A percentile compares a stretch with the other conserved stretches of the same genome.
These are phyloP conservation scores for Limnephilus lunatus DNA, from an alignment of 2,888 invertebrate genomes.

Conservation along the genomic window DNA sequence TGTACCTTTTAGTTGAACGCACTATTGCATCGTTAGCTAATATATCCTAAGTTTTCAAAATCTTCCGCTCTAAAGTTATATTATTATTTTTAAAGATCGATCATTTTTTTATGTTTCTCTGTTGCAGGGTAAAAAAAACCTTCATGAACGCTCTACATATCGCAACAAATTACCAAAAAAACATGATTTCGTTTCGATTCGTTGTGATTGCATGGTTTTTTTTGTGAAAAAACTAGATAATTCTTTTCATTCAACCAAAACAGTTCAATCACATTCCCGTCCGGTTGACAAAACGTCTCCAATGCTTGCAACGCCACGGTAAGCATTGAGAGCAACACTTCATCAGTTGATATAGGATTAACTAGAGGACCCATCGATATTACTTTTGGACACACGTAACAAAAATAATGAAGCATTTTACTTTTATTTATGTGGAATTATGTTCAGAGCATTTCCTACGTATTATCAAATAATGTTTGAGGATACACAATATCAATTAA, in stretches of 20 bases:
- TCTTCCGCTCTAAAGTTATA: background rate
- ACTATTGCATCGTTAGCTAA: too few relatives aligned
- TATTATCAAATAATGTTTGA: too few relatives aligned
- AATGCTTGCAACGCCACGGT: background rate
- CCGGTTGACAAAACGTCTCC: constrained; percentile 26
- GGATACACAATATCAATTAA: too few relatives aligned
- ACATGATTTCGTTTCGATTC: background rate
- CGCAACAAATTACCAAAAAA: background rate
- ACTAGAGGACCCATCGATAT: background rate
- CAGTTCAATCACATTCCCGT: constrained; percentile 36
- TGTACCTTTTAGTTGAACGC: too few relatives aligned
- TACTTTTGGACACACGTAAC: background rate
- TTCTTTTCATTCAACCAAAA: constrained; percentile 10
- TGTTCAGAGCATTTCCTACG: too few relatives aligned
- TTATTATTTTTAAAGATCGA: background rate
- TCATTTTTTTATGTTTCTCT: background rate
- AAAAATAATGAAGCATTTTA: too few relatives aligned
- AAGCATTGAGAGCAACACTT: background rate
- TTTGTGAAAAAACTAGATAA: constrained; percentile 9
- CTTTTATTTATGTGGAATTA: too few relatives aligned
- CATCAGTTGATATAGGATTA: background rate
- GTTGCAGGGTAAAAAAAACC: background rate
- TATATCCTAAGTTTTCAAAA: background rate
- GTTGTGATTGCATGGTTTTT: background rate
- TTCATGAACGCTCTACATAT: background rate